A percentile compares a stretch with the other conserved stretches of the same genome.
Conservation (phyloP, 2,113 vertebrate species). For the Oxyruncus cristatus region DNA sequence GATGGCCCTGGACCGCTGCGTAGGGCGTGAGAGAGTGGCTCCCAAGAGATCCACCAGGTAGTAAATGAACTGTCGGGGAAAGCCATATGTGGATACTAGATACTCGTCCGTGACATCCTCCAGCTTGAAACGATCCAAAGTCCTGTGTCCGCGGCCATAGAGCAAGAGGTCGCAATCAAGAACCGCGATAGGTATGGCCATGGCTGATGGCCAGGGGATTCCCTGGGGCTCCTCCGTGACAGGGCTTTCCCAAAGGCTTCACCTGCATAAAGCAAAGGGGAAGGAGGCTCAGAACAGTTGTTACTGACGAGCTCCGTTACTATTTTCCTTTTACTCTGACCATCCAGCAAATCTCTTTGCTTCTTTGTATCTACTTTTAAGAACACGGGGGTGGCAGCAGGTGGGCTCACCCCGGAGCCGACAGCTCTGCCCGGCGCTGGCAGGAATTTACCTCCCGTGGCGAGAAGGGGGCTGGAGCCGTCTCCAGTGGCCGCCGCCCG, state of each 20-base stretch:
- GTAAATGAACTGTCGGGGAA: slow-evolving; percentile 91
- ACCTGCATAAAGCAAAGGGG: not conserved
- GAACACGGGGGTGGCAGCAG: not conserved
- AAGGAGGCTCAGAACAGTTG: not conserved
- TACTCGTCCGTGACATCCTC: slow-evolving; percentile 88
- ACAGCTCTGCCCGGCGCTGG: not conserved
- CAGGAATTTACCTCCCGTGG: not conserved
- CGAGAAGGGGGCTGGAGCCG: not conserved
- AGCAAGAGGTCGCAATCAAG: slow-evolving; percentile 94
- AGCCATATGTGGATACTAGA: slow-evolving; percentile 88
- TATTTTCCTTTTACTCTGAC: not conserved
- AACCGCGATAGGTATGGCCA: slow-evolving; percentile 90
- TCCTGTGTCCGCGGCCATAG: slow-evolving; percentile 91
- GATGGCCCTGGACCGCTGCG: slow-evolving; percentile 92
- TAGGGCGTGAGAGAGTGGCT: slow-evolving; percentile 84
- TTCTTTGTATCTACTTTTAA: not conserved
- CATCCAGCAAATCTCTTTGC: not conserved
- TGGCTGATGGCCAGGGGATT: slow-evolving; percentile 2
- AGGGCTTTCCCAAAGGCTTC: not conserved
- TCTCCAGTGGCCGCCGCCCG: not conserved
- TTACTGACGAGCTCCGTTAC: not conserved
- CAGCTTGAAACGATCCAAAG: slow-evolving; percentile 91
- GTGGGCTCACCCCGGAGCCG: not conserved
- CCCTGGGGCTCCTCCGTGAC: not conserved
- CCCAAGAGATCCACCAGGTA: slow-evolving; percentile 90